Conservation (phyloP, 2,797 vertebrate species). For the Eleutherodactylus coqui region DNA sequence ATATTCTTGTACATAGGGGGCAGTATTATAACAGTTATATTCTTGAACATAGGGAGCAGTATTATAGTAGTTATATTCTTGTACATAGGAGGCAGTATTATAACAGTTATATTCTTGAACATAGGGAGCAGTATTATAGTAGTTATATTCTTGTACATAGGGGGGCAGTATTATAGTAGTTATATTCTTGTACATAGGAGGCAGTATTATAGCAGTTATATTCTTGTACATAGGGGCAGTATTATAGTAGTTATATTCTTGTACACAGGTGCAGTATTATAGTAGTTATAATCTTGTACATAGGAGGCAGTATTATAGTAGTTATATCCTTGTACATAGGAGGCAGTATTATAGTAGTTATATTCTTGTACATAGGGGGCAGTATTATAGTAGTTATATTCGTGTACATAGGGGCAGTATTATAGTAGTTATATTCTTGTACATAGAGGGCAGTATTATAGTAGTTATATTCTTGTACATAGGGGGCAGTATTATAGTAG, state of each 20-base stretch:
- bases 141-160: not conserved
- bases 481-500: not conserved
- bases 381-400: not conserved
- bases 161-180: not conserved
- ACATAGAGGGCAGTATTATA: not conserved
- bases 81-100: not conserved
- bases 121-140: not conserved
- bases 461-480: constrained; percentile 4
- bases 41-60: not conserved
- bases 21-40: not conserved
- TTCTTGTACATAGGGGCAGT: not conserved
- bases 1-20: not conserved
- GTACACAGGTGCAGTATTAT: not conserved
- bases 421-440: not conserved
- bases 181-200: too few relatives aligned
- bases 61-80: not conserved
- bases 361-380: not conserved
- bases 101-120: not conserved
- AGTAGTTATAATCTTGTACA: not conserved
- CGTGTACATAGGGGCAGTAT: not conserved
- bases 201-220: not conserved
- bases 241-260: not conserved
- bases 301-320: not conserved
- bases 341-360: not conserved
- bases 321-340: not conserved